phyloP scores from a whole-genome alignment of 2,113 vertebrate genomes.

The Eublepharis macularius region DNA sequence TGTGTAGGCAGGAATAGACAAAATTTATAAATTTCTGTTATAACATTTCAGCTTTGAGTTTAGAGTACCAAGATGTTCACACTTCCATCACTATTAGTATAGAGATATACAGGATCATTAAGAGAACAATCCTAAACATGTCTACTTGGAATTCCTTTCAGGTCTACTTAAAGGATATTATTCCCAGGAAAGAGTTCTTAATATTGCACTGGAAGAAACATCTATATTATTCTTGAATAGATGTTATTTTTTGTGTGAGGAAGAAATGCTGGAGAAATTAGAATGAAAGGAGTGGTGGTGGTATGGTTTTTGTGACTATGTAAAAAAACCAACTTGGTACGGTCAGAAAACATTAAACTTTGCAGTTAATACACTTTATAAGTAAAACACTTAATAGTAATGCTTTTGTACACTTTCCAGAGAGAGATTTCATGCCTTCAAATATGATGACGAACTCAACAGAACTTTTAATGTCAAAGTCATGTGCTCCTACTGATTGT shows the following conservation, averaged over 20 bases:
- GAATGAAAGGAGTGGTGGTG: neutral
- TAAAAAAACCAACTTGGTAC: neutral
- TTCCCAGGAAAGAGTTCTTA: too few species aligned
- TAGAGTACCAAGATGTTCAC: neutral
- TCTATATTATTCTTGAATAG: too few species aligned
- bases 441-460: conserved; percentile 24
- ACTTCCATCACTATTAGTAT: neutral
- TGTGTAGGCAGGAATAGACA: neutral
- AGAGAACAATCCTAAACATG: too few species aligned
- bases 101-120: neutral
- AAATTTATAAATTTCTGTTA: neutral
- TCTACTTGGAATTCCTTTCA: too few species aligned
- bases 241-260: neutral
- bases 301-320: neutral
- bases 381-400: neutral
- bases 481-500: conserved; percentile 37
- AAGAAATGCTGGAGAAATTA: neutral
- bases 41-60: neutral
- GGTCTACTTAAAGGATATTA: too few species aligned
- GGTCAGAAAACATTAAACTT: conserved; percentile 5
- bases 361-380: neutral
- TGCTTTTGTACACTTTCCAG: neutral
- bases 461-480: conserved; percentile 25
- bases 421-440: neutral
- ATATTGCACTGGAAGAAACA: too few species aligned